Evolutionary conservation across 1,140 invertebrate species (phyloP).

Genomic region (Heliconius nattereri): DNA sequence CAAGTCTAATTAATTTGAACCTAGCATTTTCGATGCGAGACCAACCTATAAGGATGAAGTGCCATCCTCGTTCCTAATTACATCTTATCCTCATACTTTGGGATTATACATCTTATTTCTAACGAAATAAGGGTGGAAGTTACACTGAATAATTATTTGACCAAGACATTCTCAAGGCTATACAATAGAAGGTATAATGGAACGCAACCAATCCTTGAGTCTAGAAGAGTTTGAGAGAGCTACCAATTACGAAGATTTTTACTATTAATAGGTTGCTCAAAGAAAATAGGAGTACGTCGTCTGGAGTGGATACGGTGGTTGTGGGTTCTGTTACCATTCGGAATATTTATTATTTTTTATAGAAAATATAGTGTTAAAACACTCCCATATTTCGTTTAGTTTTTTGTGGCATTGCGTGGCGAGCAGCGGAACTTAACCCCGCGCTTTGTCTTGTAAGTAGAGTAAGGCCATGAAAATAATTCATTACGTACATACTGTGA

Average conservation of each 20-base stretch:
- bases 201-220: conserved; percentile 13
- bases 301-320: not conserved
- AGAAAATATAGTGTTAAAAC: too few relatives aligned
- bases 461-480: too few relatives aligned
- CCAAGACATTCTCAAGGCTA: conserved; percentile 18
- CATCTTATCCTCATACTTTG: conserved; percentile 16
- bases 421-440: too few relatives aligned
- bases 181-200: conserved; percentile 18
- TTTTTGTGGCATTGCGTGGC: too few relatives aligned
- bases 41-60: conserved; percentile 45
- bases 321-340: not conserved
- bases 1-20: conserved; percentile 42
- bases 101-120: conserved; percentile 20
- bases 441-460: too few relatives aligned
- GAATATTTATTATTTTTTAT: not conserved
- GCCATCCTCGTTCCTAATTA: conserved; percentile 41
- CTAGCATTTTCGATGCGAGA: conserved; percentile 38
- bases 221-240: conserved; percentile 8
- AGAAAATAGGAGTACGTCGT: not conserved
- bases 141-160: conserved; percentile 4
- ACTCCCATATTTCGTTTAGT: too few relatives aligned
- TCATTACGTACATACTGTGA: too few relatives aligned
- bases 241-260: conserved; percentile 6
- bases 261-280: not conserved
- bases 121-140: not conserved